Evolutionary conservation across 2,113 vertebrate species (phyloP).

Genomic region (Psettodes erumei): DNA sequence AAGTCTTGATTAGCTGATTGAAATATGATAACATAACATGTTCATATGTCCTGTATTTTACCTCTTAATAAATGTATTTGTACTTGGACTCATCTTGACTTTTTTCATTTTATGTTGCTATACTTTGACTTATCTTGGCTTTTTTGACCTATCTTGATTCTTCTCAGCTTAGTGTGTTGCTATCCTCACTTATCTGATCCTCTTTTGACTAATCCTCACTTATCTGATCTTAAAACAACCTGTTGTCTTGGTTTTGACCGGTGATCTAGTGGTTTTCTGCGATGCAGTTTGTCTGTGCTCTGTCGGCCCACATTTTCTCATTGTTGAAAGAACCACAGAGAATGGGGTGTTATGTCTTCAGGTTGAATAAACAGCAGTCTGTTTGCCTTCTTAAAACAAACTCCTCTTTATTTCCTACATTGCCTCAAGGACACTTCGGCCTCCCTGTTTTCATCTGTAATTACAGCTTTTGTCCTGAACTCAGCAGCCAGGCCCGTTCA

Average conservation of each 20-base stretch:
- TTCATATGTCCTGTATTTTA: too few species aligned
- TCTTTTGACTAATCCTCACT: neutral
- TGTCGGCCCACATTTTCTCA: neutral
- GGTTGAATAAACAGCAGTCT: conserved; percentile 11
- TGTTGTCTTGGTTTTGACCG: too few species aligned
- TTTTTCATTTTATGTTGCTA: neutral
- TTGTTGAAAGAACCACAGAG: neutral
- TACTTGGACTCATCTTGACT: neutral
- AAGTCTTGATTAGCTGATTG: conserved; percentile 6
- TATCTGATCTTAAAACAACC: too few species aligned
- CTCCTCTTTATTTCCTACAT: neutral
- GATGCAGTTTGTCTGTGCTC: neutral
- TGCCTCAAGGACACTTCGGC: conserved; percentile 23
- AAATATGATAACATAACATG: neutral
- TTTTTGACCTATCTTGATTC: neutral
- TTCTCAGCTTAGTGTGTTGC: neutral
- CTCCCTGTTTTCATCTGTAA: conserved; percentile 42
- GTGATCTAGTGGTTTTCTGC: too few species aligned
- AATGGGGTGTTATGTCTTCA: neutral
- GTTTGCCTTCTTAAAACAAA: conserved; percentile 6
- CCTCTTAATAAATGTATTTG: neutral
- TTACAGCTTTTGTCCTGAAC: conserved; percentile 34
- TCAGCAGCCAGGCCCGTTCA: neutral
- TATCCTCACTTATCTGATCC: neutral
- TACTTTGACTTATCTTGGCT: neutral